phyloP scores from a whole-genome alignment of 2,113 vertebrate species.

The Labeo catla region DNA sequence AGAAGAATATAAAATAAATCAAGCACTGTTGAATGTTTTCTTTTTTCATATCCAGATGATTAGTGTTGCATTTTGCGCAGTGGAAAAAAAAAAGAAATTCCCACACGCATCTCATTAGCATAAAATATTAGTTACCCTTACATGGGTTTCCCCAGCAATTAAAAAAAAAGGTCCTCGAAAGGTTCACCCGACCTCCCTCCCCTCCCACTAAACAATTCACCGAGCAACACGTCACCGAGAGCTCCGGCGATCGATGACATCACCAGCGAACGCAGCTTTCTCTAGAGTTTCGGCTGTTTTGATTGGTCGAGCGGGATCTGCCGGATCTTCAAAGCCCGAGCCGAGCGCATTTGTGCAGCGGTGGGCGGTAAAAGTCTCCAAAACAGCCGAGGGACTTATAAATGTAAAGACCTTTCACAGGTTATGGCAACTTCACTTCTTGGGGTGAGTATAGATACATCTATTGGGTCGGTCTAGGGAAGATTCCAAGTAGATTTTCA shows the following conservation, averaged over 20 bases:
- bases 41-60: neutral
- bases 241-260: conserved; percentile 41
- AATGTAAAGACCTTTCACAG: conserved; percentile 89
- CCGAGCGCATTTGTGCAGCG: conserved; percentile 87
- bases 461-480: conserved; percentile 58
- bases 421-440: conserved; percentile 97
- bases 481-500: neutral
- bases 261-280: conserved; percentile 32
- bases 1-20: neutral
- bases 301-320: conserved; percentile 86
- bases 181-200: neutral
- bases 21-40: neutral
- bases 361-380: conserved; percentile 85
- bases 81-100: neutral
- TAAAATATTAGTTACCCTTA: conserved; percentile 13
- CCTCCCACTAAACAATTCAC: conserved; percentile 43
- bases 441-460: conserved; percentile 88
- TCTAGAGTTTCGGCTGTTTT: conserved; percentile 66
- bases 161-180: neutral
- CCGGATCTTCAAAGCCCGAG: conserved; percentile 91
- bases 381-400: conserved; percentile 87
- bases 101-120: neutral
- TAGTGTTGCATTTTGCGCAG: neutral
- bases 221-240: conserved; percentile 28
- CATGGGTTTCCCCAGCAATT: conserved; percentile 35